Conservation (phyloP, 2,113 vertebrate species). For the Patagioenas fasciata region DNA sequence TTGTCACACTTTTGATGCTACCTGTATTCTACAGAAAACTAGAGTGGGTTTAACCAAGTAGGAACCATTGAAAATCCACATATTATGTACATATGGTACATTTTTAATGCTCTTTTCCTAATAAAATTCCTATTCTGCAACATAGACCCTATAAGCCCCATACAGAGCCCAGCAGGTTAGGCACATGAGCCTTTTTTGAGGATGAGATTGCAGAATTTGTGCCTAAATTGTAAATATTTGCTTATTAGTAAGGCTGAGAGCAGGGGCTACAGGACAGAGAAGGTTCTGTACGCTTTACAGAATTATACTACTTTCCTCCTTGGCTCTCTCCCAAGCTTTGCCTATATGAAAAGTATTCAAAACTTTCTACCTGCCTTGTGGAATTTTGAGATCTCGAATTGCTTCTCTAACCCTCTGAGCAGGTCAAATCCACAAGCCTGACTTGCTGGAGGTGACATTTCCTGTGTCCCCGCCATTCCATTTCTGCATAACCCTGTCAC, state of each 20-base stretch:
- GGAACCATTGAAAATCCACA: background rate
- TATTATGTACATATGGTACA: background rate
- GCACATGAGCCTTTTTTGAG: background rate
- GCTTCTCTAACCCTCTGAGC: background rate
- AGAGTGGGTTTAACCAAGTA: background rate
- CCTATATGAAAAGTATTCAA: background rate
- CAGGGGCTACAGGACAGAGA: background rate
- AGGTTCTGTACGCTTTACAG: background rate
- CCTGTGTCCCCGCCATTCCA: background rate
- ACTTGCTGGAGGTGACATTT: background rate
- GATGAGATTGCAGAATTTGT: background rate
- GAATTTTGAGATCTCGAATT: background rate
- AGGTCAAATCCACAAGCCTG: background rate
- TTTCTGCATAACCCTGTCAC: background rate
- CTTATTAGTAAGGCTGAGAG: background rate
- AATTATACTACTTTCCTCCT: background rate
- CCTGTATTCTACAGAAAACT: background rate
- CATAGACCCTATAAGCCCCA: background rate
- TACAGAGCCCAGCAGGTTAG: background rate
- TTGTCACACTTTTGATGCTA: background rate
- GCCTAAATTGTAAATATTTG: background rate
- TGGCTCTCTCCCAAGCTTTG: background rate
- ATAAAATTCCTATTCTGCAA: background rate
- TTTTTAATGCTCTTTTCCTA: background rate
- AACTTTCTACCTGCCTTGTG: background rate